Base-by-base conservation (phyloP, 2,797 vertebrate genomes). In the Natrix natrix region DNA sequence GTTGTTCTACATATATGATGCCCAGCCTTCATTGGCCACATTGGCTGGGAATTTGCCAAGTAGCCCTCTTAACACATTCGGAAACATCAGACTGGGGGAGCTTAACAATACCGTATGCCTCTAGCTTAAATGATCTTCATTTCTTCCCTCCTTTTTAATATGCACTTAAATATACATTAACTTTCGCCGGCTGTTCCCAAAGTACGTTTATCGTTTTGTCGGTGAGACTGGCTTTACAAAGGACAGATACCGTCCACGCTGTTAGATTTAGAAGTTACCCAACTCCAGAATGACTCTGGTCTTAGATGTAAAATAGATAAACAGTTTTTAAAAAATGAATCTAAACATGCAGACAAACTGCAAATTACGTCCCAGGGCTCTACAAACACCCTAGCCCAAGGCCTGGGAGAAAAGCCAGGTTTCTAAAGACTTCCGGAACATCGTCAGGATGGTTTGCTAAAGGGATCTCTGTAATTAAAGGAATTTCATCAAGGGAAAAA, bases 401-500 rank as follows among this genome's bases (percentile, higher is more conserved):
- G 37, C 37, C 8, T 24, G 74, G 37, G 74, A 83, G 37, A 22
- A 8, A 11, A 48, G 74, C 37, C 74, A 83, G 74, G 37, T 24
- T 48, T 83, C 20, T 83, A 83, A 83, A 83, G 74, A 43, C 37
- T 83, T 48, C 74, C 37, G 74, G 74, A 83, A 83, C 20, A 24
- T 24, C 17, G 1, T 83, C 74, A 24, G 20, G 74, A 48, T 24
- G 37, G 37, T 43, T 43, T 43, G 20, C 74, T 24, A 5, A n/a
- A 28, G 55, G 54, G 54, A 55, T 13, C 28, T 92, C 92, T 93
- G 95, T 93, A 95, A 96, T 97, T 96, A 94, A 57, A 86, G 93
- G 93, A 95, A 94, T 94, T 94, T 94, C 37, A 93, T 92, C 89
- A 94, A 94, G 95, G 95, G 93, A 95, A 43, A 95, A 95, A 20